phyloP scores from a whole-genome alignment of 2,797 vertebrate genomes.

The Spea hammondii region DNA sequence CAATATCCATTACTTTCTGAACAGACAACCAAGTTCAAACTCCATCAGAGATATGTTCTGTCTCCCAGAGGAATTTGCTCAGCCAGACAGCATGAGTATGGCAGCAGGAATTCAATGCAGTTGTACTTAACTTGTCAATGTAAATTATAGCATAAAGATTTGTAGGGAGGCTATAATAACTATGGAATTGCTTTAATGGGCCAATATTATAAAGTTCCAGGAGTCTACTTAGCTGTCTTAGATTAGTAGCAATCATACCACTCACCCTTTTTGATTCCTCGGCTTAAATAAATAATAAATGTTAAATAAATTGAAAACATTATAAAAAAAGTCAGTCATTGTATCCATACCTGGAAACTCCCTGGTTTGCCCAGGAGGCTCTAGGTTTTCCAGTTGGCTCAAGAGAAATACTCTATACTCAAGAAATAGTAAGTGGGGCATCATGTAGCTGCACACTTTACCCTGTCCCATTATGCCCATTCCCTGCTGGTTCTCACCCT shows the following conservation, averaged over 20 bases:
- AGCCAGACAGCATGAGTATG: conserved; percentile 39
- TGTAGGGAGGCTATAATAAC: conserved; percentile 30
- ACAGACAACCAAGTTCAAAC: conserved; percentile 15
- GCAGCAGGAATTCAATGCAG: conserved; percentile 40
- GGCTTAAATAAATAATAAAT: background rate
- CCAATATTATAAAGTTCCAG: conserved; percentile 21
- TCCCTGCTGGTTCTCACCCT: too few species aligned
- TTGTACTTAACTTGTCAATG: conserved; percentile 49
- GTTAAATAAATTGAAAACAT: background rate
- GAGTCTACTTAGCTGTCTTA: conserved; percentile 8
- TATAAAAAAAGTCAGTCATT: background rate
- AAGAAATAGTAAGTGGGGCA: too few species aligned
- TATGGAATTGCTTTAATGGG: conserved; percentile 32
- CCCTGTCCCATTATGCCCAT: too few species aligned
- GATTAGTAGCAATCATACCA: background rate
- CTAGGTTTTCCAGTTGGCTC: too few species aligned
- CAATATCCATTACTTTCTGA: conserved; percentile 25
- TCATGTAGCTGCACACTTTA: too few species aligned
- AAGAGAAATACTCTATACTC: too few species aligned
- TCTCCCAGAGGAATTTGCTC: conserved; percentile 32
- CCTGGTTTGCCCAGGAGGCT: too few species aligned
- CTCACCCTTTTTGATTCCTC: background rate
- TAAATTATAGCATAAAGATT: conserved; percentile 44
- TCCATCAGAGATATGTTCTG: conserved; percentile 22
- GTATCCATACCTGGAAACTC: too few species aligned